Evolutionary conservation across 1,140 invertebrate species (phyloP), one percentile per base, ranked within the genome.

Genomic region (Zaprionus lachaisei): DNA sequence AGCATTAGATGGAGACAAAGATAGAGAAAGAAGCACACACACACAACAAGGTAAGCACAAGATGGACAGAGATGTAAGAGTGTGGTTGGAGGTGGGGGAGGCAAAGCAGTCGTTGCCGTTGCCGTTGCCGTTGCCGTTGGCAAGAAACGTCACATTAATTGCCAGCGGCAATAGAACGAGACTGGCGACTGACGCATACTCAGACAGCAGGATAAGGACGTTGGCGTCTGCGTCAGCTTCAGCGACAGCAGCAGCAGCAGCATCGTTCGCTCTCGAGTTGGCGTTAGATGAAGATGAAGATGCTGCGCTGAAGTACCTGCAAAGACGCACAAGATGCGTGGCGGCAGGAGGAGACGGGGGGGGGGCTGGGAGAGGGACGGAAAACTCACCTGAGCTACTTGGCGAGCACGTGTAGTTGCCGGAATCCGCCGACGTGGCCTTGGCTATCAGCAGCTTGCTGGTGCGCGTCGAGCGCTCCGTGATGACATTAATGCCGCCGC

Each of bases 401-500:
- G 96, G 96, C 15, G 96, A 95, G 91, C 97, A 98, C 7, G 97
- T 98, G 93, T 98, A 98, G 94, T 98, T 98, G 28, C 97, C 97
- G 15, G 96, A 97, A 93, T 97, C 97, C 69, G 95, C 93, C 9
- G 96, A 95, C 55, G 95, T 94, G 51, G 96, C 96, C 82, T 96
- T 95, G 37, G 96, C 96, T 84, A 98, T 97, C 71, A 97, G 94
- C 83, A 98, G 94, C 74, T 96, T 95, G 72, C 96, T 97, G 74
- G 96, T 97, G 49, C 97, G 95, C 20, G 96, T 97, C 71, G 96
- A 95, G 86, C 97, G 97, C 87, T 97, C 97, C 1, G 97, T 98
- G 56, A 97, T 96, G 60, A 98, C 97, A 91, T 95, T 97, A 91
- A 98, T 97, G 70, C 97, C 96, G 44, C 97, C 96, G 31, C 97